Evolutionary conservation across 2,797 vertebrate genomes (phyloP), one percentile per base, ranked within the genome.

Genomic region (Ptychobarbus kaznakovi): DNA sequence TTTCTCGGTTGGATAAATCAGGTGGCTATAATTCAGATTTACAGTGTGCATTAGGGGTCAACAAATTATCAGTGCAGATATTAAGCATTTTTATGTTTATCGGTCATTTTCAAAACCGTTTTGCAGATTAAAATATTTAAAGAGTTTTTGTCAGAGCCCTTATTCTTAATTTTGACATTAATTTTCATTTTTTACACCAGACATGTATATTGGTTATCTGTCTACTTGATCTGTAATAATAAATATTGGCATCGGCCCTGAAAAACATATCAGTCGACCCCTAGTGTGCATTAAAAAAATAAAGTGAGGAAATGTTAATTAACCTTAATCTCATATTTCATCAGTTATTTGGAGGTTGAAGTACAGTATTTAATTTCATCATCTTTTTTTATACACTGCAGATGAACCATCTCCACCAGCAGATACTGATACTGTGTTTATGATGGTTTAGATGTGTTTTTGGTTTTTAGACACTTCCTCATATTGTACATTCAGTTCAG

Each of bases 351-450:
- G 18, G 49, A 56, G 49, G 10, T 75, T 20, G 35, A 4, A 2
- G 32, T 40, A 38, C 46, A 32, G 8, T 74, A 38, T 76, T 56
- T 51, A 73, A 49, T 28, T 46, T 28, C 22, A 44, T 10, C 40
- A 40, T 13, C 0, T 58, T 8, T 12, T 25, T 20, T 20, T 25
- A 44, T 32, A 63, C 25, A 35, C 42, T 38, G 56, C n/a, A 65
- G 40, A 83, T 5, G 22, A 77, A 75, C 46, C 9, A 75, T 65
- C 28, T 76, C 28, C 70, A 63, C 28, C 81, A 40, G 81, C 51
- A 81, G 53, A 44, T 32, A 61, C 58, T 13, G 28, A 56, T 70
- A 42, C 51, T 61, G 53, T 82, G n/a, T 42, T 61, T 74, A 25
- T 22, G 6, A 82, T 46, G 12, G n/a, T 82, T 35, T 35, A 63